Base-by-base conservation (phyloP, 2,113 vertebrate genomes). In the Ceuthmochares aereus region DNA sequence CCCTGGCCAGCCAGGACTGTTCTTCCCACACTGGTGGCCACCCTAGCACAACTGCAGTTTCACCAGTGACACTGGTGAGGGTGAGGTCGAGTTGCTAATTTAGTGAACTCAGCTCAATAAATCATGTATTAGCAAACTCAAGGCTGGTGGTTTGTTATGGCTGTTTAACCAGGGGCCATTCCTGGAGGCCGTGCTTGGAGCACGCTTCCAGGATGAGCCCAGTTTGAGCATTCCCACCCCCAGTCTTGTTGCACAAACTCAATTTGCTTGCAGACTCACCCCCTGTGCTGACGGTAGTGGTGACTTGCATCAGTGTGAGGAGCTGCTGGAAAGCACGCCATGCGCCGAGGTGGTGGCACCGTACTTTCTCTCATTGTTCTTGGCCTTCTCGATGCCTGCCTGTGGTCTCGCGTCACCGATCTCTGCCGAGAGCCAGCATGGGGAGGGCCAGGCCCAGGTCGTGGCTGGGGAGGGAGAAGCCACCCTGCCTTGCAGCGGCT, bases 61-160 rank as follows among this genome's bases (percentile, higher is more conserved):
- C 51, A 69, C 42, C 37, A 34, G 14, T 37, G 74, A 36, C 1
- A 2, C 25, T 69, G 75, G 40, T 2, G 3, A 29, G 68, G 5
- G 12, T 10, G 7, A 7, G 2, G 51, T 32, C 67, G n/a, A 30
- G 25, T 22, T 74, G 88, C 79, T 49, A 45, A 7, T 81, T 47
- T 73, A 87, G 34, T 30, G 51, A 55, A 74, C 18, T 25, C 56
- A 67, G 67, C 87, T 95, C 76, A 97, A 94, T 94, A 94, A 95
- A 92, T 34, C 9, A 9, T 37, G 45, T 67, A 11, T 37, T 25
- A 51, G 84, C 49, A 16, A 54, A 78, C 37, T 21, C 7, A 34
- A 66, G 47, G 19, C 55, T 94, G 45, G 26, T 60, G 36, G 6
- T 55, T 25, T 62, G 34, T 70, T 3, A 30, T 1, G 6, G 64